These are phyloP conservation scores for Halcyon chelicuti DNA, from an alignment of 2,797 vertebrate species.

Conservation along the genomic window DNA sequence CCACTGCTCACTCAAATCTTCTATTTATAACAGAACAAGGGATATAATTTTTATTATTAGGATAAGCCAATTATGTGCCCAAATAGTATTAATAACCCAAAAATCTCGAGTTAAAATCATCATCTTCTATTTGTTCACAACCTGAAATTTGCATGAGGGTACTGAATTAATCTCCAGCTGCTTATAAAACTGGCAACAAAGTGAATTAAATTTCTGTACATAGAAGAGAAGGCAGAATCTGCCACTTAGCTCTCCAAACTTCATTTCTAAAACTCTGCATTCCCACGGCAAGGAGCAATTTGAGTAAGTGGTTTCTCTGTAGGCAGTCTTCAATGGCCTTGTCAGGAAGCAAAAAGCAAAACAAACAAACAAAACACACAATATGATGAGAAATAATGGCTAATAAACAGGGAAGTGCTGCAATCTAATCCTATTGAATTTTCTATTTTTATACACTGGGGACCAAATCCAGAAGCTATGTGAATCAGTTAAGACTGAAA, in stretches of 20 bases:
- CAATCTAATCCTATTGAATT: conserved; percentile 35
- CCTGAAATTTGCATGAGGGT: not conserved
- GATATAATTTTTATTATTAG: not conserved
- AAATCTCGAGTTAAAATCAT: not conserved
- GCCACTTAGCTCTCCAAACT: not conserved
- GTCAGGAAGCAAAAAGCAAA: conserved; percentile 50
- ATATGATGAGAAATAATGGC: conserved; percentile 28
- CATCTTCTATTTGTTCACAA: not conserved
- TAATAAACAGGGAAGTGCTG: conserved; percentile 22
- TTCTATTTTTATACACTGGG: not conserved
- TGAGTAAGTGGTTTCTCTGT: conserved; percentile 46
- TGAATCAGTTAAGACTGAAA: conserved; percentile 19
- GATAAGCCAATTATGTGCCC: not conserved
- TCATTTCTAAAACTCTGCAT: conserved; percentile 8
- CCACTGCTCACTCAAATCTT: not conserved
- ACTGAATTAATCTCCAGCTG: not conserved
- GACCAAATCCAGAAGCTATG: conserved; percentile 14
- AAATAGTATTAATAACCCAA: not conserved
- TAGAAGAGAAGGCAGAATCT: not conserved
- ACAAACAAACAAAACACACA: conserved; percentile 33
- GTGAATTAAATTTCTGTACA: not conserved
- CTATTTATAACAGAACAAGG: not conserved
- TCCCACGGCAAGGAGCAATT: conserved; percentile 32
- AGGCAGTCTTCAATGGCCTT: conserved; percentile 34
- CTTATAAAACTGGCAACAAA: not conserved